Evolutionary conservation across 2,113 vertebrate species (phyloP).

Genomic region (Nematolebias whitei): DNA sequence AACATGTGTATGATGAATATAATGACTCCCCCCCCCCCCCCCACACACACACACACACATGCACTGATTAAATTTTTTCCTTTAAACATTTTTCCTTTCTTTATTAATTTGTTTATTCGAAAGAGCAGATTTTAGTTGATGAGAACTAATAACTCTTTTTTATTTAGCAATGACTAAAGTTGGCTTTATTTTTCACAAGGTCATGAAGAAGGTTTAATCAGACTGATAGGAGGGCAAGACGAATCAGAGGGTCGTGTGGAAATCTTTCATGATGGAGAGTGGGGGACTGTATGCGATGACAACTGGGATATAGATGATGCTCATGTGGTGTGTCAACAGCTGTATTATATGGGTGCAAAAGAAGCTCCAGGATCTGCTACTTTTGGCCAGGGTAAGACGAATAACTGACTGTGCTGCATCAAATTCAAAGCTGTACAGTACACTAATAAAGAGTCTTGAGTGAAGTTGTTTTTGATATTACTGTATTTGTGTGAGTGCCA

Average conservation of each 20-base stretch:
- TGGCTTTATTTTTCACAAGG: conserved; percentile 4
- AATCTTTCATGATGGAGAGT: conserved; percentile 39
- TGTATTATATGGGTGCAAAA: conserved; percentile 6
- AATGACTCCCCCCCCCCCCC: too few relatives aligned
- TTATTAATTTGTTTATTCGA: too few relatives aligned
- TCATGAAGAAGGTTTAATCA: conserved; percentile 10
- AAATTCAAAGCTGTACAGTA: neutral
- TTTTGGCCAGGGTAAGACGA: conserved; percentile 20
- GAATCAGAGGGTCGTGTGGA: conserved; percentile 41
- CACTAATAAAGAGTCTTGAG: neutral
- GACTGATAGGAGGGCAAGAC: conserved; percentile 17
- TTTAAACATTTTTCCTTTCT: too few relatives aligned
- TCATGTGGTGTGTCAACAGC: conserved; percentile 28
- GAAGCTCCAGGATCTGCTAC: neutral
- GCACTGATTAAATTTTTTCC: too few relatives aligned
- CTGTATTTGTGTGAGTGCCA: too few relatives aligned
- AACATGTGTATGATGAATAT: too few relatives aligned
- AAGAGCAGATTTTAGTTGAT: too few relatives aligned
- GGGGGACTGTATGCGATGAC: conserved; percentile 48
- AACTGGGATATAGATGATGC: conserved; percentile 19
- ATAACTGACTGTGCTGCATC: too few relatives aligned
- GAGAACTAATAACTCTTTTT: neutral
- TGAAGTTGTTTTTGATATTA: too few relatives aligned
- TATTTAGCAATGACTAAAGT: neutral
- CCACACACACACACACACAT: too few relatives aligned